Evolutionary conservation across 1,140 invertebrate genomes (phyloP).

Genomic region (Agrypnia vestita): DNA sequence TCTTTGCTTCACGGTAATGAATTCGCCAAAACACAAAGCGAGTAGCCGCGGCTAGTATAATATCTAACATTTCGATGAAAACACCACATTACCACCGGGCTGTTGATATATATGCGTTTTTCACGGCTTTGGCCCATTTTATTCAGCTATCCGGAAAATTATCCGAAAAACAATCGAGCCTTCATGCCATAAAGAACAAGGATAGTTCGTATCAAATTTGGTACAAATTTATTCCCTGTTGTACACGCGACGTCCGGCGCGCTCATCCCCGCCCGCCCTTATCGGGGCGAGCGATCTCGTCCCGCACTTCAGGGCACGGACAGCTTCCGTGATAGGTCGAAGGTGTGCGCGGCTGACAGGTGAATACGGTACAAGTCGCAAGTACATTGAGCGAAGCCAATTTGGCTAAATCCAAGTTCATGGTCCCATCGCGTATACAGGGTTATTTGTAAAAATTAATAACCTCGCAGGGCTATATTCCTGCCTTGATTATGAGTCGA

Average conservation of each 20-base stretch:
- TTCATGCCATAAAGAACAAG: too few relatives aligned
- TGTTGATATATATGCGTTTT: not conserved
- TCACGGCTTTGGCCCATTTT: not conserved
- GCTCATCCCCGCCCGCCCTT: constrained; percentile 13
- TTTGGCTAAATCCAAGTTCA: too few relatives aligned
- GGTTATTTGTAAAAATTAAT: too few relatives aligned
- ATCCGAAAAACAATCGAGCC: constrained; percentile 24
- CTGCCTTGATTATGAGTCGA: too few relatives aligned
- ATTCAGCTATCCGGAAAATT: constrained; percentile 16
- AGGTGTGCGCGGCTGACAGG: too few relatives aligned
- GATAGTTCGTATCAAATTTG: not conserved
- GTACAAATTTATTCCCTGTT: constrained; percentile 27
- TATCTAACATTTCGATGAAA: not conserved
- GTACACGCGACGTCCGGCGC: constrained; percentile 15
- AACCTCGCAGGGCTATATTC: too few relatives aligned
- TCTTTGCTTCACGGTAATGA: too few relatives aligned
- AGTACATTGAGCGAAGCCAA: too few relatives aligned
- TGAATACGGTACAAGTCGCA: too few relatives aligned
- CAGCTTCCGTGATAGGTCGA: not conserved
- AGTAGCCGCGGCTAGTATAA: not conserved
- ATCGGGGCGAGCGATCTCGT: not conserved
- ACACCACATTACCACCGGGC: too few relatives aligned
- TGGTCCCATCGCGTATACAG: too few relatives aligned
- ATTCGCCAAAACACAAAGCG: not conserved
- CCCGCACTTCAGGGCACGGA: not conserved